Evolutionary conservation across 2,888 invertebrate genomes (phyloP), one percentile per base, ranked within the genome.

Genomic region (Caenorhabditis macrosperma): DNA sequence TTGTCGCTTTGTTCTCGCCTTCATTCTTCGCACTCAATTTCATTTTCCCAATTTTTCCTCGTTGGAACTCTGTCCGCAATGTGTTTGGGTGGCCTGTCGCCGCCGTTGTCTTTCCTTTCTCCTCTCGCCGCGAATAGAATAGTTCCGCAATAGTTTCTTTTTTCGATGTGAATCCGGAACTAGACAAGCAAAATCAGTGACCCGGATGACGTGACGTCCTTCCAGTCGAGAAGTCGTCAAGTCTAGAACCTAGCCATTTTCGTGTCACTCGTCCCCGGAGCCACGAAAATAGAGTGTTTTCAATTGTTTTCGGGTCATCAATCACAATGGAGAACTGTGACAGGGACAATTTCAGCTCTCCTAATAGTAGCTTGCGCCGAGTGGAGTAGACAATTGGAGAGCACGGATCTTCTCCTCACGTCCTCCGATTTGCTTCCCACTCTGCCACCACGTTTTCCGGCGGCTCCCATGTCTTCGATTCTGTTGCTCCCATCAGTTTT

Each of bases 1-100:
- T 55, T 74, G 74, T 68, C 63, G 61, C 66, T 71, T 66, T 78
- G 60, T 78, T 72, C 78, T 78, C 71, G 54, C 55, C 55, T 59
- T 66, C 67, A 60, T 72, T 64, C 64, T 71, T 59, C 67, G 33
- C 54, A 64, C 71, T 57, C 66, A 66, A 78, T 71, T 72, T 78
- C 67, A 67, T 76, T 68, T 67, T 69, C 68, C 50, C 48, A 59
- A 33, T 66, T 59, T 50, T 59, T 76, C 24, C 38, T 2, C 41
- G 48, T 22, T 57, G 66, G 55, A 66, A 59, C 60, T 59, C 59
- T 60, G 44, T 60, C 35, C 41, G 20, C 54, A 44, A 66, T 4
- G n/a, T n/a, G 15, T 35, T 57, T 35, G 71, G 61, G 61, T 71
- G 71, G 54, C 41, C 71, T 15, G 26, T 24, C 15, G 5, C 50